Conservation (phyloP, 2,797 vertebrate species). For the Lepilemur septentrionalis region DNA sequence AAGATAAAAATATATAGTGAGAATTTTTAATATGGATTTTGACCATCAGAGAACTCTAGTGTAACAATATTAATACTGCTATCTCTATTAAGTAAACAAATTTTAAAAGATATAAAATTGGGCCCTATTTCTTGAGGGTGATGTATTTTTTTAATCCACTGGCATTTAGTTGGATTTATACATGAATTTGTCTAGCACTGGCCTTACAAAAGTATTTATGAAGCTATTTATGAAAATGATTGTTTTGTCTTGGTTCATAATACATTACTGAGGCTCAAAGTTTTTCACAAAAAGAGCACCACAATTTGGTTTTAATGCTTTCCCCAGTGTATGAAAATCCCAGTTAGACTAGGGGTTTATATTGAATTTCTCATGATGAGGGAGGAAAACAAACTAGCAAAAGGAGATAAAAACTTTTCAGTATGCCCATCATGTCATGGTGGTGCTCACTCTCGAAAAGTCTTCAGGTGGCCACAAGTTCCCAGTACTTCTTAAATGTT, state of each 20-base stretch:
- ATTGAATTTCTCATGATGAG: background rate
- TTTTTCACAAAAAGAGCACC: background rate
- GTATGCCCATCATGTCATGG: background rate
- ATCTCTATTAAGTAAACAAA: background rate
- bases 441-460: background rate
- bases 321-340: background rate
- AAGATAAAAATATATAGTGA: background rate
- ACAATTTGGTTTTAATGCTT: background rate
- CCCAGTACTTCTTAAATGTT: background rate
- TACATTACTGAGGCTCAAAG: background rate
- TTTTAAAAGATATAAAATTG: background rate
- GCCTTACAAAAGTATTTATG: background rate
- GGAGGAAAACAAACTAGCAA: background rate
- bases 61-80: background rate
- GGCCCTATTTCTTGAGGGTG: background rate
- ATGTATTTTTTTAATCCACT: background rate
- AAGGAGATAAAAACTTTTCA: background rate
- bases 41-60: background rate
- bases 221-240: background rate
- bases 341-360: background rate
- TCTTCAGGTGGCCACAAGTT: background rate
- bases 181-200: background rate
- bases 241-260: background rate
- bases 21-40: background rate
- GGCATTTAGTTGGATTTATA: background rate